A percentile compares a stretch with the other conserved stretches of the same genome.
Conservation (phyloP, 2,888 invertebrate genomes). For the Aleiodes alternator region DNA sequence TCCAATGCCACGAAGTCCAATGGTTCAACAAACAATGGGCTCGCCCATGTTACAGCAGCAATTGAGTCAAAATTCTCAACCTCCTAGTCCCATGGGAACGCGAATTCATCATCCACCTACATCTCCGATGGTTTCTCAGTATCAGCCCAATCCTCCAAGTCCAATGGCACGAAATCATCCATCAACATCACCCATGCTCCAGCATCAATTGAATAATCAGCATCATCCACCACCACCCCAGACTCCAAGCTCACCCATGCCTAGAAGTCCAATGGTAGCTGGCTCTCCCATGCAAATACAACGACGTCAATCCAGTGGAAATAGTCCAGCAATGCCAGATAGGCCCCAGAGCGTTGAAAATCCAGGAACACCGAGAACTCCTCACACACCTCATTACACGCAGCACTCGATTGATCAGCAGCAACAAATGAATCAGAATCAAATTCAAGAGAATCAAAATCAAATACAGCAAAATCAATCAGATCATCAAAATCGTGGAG, state of each 20-base stretch:
- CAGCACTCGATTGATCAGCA: slow-evolving; percentile 65
- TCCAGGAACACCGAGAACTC: slow-evolving; percentile 77
- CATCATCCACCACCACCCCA: slow-evolving; percentile 76
- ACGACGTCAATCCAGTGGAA: slow-evolving; percentile 78
- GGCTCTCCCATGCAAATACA: slow-evolving; percentile 76
- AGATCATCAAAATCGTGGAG: slow-evolving; percentile 72
- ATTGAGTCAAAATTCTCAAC: slow-evolving; percentile 70
- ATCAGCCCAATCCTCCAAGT: slow-evolving; percentile 75
- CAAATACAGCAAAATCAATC: slow-evolving; percentile 56
- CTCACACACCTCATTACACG: slow-evolving; percentile 71
- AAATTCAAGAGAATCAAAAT: slow-evolving; percentile 72
- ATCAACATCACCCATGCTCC: slow-evolving; percentile 76
- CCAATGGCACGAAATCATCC: slow-evolving; percentile 71
- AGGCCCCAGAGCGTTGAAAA: slow-evolving; percentile 80
- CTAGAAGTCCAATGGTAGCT: slow-evolving; percentile 77
- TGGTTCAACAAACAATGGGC: slow-evolving; percentile 73
- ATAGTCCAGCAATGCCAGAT: slow-evolving; percentile 78
- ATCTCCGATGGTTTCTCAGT: slow-evolving; percentile 71
- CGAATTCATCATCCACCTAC: slow-evolving; percentile 71
- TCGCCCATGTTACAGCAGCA: slow-evolving; percentile 75
- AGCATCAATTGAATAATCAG: slow-evolving; percentile 73
- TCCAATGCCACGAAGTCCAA: slow-evolving; percentile 75
- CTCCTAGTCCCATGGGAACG: slow-evolving; percentile 73
- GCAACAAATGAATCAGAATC: slow-evolving; percentile 77
- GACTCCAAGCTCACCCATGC: slow-evolving; percentile 76